Conservation (phyloP, 2,888 invertebrate genomes). For the Priapulus caudatus region DNA sequence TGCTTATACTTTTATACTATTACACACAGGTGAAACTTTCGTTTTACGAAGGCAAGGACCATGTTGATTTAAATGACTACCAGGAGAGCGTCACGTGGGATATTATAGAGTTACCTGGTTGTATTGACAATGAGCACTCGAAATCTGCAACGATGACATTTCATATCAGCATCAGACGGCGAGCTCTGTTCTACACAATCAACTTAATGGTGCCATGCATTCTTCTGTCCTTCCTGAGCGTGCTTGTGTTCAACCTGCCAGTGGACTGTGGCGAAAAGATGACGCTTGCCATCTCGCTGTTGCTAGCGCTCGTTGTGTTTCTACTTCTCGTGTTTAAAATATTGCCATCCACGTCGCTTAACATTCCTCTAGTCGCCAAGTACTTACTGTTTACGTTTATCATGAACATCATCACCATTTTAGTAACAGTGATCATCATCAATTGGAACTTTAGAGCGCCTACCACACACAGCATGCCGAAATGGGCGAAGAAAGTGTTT, state of each 20-base stretch:
- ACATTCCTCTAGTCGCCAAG: slow-evolving; percentile 95
- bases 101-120: slow-evolving; percentile 68
- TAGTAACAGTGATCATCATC: slow-evolving; percentile 96
- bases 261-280: slow-evolving; percentile 96
- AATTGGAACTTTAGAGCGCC: slow-evolving; percentile 97
- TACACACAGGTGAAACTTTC: too few species aligned
- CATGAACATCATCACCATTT: slow-evolving; percentile 98
- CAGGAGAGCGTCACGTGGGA: slow-evolving; percentile 69
- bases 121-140: not conserved
- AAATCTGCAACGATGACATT: slow-evolving; percentile 78
- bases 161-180: slow-evolving; percentile 86
- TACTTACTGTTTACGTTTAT: slow-evolving; percentile 98
- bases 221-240: slow-evolving; percentile 94
- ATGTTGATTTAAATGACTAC: slow-evolving; percentile 1
- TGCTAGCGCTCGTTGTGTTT: slow-evolving; percentile 98
- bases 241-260: slow-evolving; percentile 93
- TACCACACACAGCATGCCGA: slow-evolving; percentile 93
- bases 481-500: slow-evolving; percentile 89
- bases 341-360: slow-evolving; percentile 92
- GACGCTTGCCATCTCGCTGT: slow-evolving; percentile 79
- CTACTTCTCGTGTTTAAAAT: slow-evolving; percentile 89
- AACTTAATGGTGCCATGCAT: slow-evolving; percentile 98
- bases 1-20: too few species aligned
- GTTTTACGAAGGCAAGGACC: too few species aligned
- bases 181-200: slow-evolving; percentile 97